Base-by-base conservation (phyloP, 2,888 invertebrate genomes). In the Xestoiulus laeticollis region DNA sequence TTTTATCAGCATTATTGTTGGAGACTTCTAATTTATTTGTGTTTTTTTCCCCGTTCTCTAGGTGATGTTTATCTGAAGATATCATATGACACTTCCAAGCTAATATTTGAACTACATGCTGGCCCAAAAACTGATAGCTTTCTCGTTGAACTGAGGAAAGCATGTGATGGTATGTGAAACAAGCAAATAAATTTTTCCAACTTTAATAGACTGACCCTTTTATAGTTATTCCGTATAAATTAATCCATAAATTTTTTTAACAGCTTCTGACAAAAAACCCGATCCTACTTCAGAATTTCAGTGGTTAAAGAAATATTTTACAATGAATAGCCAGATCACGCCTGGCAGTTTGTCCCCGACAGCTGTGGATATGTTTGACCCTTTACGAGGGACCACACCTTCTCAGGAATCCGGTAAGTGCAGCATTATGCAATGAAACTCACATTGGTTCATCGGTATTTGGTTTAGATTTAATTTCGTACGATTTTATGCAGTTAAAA, bases 131-230 rank as follows among this genome's bases (percentile, higher is more conserved):
- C 95, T 84, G 95, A 95, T 89, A 94, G 94, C 91, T 95, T 96
- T 92, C 95, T 95, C 6, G 95, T 95, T 88, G 95, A 96, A 91
- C 93, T 96, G 89, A 95, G 95, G 90, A 93, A 95, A 90, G 94
- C 95, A 1, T 94, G 95, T 91, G 96, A 96, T 93, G 94, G 95
- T 93, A 93, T 93, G 89, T 88, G 6, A 22, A 16, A 68, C 33
- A 82, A 48, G 22, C 12, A 33, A 88, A 33, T 16, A 2, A 48
- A 48, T 44, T 85, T 38, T 38, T 32, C 6, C 4, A n/a, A n/a
- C n/a, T n/a, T n/a, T n/a, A n/a, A n/a, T n/a, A n/a, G n/a, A n/a
- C n/a, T n/a, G n/a, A n/a, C n/a, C n/a, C n/a, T 85, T 14, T 3
- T 14, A 8, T 78, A 78, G 12, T n/a, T 19, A 19, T 59, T 59